Evolutionary conservation across 2,113 vertebrate species (phyloP).

Genomic region (Halcyon senegalensis): DNA sequence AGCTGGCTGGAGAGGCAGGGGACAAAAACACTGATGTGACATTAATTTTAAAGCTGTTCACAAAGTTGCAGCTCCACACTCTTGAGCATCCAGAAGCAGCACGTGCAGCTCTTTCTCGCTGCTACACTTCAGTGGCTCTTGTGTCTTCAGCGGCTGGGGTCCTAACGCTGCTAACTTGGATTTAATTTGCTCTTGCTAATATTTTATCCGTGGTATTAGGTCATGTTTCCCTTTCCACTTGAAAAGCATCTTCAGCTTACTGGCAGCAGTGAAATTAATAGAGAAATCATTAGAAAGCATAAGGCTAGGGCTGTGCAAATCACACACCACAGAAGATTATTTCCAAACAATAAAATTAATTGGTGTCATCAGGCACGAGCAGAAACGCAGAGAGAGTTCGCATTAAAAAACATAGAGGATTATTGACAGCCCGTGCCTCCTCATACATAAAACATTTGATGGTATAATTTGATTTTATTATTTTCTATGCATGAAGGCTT

Average conservation of each 20-base stretch:
- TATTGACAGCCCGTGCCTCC: not conserved
- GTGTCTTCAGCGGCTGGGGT: not conserved
- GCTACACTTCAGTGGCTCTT: slow-evolving; percentile 3
- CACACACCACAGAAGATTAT: not conserved
- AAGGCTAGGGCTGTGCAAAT: not conserved
- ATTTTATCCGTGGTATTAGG: not conserved
- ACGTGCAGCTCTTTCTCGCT: not conserved
- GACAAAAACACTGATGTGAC: rapidly evolving
- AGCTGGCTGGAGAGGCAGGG: not conserved
- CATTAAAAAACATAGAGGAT: not conserved
- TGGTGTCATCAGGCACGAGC: not conserved
- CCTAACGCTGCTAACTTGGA: slow-evolving; percentile 10
- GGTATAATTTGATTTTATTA: not conserved
- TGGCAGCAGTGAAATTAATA: slow-evolving; percentile 35
- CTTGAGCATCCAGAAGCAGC: not conserved
- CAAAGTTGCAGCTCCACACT: not conserved
- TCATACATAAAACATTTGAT: slow-evolving; percentile 20
- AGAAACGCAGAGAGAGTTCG: not conserved
- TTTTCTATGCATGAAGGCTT: not conserved
- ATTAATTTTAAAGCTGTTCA: not conserved
- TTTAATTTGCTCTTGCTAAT: slow-evolving; percentile 58
- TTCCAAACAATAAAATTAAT: slow-evolving; percentile 27
- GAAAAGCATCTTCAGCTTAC: slow-evolving; percentile 27
- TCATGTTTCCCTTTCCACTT: slow-evolving; percentile 37
- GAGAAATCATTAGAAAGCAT: slow-evolving; percentile 11